These are phyloP conservation scores for Ataeniobius toweri DNA, from an alignment of 2,797 vertebrate genomes.

Conservation along the genomic window DNA sequence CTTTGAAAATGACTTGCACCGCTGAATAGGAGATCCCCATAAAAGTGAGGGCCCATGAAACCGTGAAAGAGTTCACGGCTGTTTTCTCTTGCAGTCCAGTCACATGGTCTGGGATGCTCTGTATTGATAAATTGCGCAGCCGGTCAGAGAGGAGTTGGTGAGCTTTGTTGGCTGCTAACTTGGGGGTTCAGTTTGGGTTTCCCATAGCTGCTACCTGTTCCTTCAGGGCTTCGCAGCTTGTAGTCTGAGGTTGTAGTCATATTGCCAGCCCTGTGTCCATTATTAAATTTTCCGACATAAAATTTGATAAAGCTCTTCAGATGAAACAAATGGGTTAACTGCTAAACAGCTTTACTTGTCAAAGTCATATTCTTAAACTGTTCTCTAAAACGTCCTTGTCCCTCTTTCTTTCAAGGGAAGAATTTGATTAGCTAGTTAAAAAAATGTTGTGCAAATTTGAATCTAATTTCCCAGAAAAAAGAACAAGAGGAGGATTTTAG, in stretches of 20 bases:
- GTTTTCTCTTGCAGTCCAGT: conserved; percentile 71
- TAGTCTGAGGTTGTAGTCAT: conserved; percentile 25
- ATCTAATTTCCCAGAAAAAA: conserved; percentile 82
- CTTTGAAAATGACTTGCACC: conserved; percentile 97
- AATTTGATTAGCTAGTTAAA: conserved; percentile 78
- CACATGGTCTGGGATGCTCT: conserved; percentile 62
- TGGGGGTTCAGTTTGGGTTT: conserved; percentile 57
- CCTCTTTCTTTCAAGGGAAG: conserved; percentile 66
- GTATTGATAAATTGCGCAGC: conserved; percentile 76
- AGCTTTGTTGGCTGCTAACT: conserved; percentile 41
- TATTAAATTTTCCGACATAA: conserved; percentile 5
- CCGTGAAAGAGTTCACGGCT: conserved; percentile 84
- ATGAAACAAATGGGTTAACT: conserved; percentile 18
- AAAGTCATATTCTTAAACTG: conserved; percentile 38
- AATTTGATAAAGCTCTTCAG: conserved; percentile 20
- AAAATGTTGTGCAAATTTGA: conserved; percentile 76
- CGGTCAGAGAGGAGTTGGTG: conserved; percentile 58
- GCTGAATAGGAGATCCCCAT: conserved; percentile 94
- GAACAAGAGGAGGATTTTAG: conserved; percentile 70
- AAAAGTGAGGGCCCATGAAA: conserved; percentile 86
- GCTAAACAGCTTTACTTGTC: conserved; percentile 25
- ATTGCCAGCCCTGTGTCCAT: background rate
- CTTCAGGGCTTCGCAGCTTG: conserved; percentile 50
- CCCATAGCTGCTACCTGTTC: conserved; percentile 55
- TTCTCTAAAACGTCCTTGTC: conserved; percentile 54